Base-by-base conservation (phyloP, 2,113 vertebrate genomes). In the Cepphus grylle region DNA sequence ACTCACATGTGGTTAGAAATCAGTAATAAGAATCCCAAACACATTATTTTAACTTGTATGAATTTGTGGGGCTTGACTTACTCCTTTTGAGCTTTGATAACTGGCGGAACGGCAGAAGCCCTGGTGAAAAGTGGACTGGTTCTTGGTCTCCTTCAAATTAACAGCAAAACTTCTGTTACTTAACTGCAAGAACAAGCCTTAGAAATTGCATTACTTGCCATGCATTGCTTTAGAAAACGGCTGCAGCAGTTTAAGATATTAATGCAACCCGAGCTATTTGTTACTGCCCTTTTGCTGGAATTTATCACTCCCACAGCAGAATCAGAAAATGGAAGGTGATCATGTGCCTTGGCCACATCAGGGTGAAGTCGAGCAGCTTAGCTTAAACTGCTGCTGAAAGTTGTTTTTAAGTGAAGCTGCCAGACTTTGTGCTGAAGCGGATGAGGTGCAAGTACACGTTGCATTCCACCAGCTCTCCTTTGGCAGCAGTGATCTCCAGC, bases 251-350 rank as follows among this genome's bases (percentile, higher is more conserved):
- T 81, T 76, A 71, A 88, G 61, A 20, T 79, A 67, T 29, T 79
- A 87, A 79, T 72, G 52, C 70, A 85, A 83, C 29, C 47, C 81
- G 69, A 56, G 61, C 23, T 86, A 38, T 88, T 85, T 95, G 40
- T 91, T 89, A 43, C 65, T 93, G 81, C 84, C 52, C 26, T 87
- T 91, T 91, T 96, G 73, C 92, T 95, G 94, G 89, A 91, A 89
- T 82, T 65, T 89, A 17, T 96, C 43, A 42, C 78, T 96, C 65
- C 42, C 70, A 62, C 52, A 87, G 86, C 78, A 93, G 89, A 94
- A 85, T 79, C 40, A 85, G 96, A 96, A 91, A 87, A 93, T 95
- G 91, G 94, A 93, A 95, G 93, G 89, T 72, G 89, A 91, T 94
- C 81, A 6, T 94, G 78, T 95, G 81, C 91, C 86, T 96, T 96